Base-by-base conservation (phyloP, 2,113 vertebrate genomes). In the Proterorhinus semilunaris region DNA sequence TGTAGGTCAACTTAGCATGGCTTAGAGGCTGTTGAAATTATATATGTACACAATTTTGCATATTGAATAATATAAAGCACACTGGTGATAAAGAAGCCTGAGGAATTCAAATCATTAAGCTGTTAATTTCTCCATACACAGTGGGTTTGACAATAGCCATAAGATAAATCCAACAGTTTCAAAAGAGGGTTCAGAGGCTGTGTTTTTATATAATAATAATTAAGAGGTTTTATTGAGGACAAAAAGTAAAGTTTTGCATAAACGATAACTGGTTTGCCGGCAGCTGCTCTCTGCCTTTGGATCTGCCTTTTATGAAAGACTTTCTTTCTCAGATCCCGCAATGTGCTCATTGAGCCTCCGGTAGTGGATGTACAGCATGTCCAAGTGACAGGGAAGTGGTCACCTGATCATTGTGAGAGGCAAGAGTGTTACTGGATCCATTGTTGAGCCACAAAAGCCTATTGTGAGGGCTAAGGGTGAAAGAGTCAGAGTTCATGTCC, bases 381-480 rank as follows among this genome's bases (percentile, higher is more conserved):
- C 8, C 12, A 61, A 42, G 58, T 61, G 58, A 59, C 57, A 8
- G 42, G 7, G 15, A 8, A 61, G 58, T 45, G 58, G 58, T 61
- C 58, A 61, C 58, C 58, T 61, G 58, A 61, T 61, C 58, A 16
- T 61, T 61, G 58, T 61, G 58, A 61, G 58, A 61, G 58, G 58
- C 27, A 61, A 8, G 8, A 43, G 42, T 61, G 58, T 61, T 44
- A 61, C 58, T 44, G 42, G 13, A 61, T 42, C 58, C n/a, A 44
- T 61, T 61, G 58, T 61, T 61, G 58, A 9, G 15, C 42, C 13
- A 61, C 58, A 61, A 61, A 61, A 15, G 13, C 58, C 43, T 44
- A 61, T 61, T 61, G 58, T 61, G 42, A 45, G 42, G 9, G 36
- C 12, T 42, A 2, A n/a, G 58, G 58, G 58, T 61, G 42, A 61